These are phyloP conservation scores for Papilio glaucus DNA, from an alignment of 1,140 invertebrate genomes.

Conservation along the genomic window DNA sequence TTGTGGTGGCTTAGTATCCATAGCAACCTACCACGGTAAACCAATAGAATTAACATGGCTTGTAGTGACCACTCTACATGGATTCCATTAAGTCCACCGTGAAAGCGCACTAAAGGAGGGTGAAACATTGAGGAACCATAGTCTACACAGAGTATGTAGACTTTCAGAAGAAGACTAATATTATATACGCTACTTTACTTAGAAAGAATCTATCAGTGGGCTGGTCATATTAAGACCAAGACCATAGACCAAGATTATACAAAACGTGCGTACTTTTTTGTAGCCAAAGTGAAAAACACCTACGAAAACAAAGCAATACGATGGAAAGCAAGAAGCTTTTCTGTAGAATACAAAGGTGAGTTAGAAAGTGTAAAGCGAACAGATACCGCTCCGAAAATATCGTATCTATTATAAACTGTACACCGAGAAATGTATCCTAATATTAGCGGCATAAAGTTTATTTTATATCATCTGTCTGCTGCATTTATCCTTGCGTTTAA, in stretches of 20 bases:
- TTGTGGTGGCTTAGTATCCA: no score
- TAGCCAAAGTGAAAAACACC: conserved; percentile 28
- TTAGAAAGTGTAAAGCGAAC: conserved; percentile 36
- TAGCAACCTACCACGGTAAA: no score
- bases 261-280: conserved; percentile 9
- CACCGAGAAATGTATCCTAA: conserved; percentile 9
- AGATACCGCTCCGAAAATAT: conserved; percentile 27
- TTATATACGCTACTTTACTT: no score
- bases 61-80: no score
- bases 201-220: no score
- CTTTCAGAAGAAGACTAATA: no score
- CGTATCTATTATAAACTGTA: conserved; percentile 25
- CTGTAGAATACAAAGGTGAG: conserved; percentile 31
- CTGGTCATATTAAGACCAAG: no score
- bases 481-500: conserved; percentile 32
- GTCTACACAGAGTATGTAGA: no score
- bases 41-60: no score
- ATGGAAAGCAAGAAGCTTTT: conserved; percentile 27
- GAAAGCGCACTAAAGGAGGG: no score
- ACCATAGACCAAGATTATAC: conserved; percentile 3
- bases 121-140: no score
- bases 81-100: no score
- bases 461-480: neutral
- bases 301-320: conserved; percentile 29
- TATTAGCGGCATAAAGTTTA: neutral